Evolutionary conservation across 2,888 invertebrate species (phyloP), one percentile per base, ranked within the genome.

Genomic region (Nasonovia ribisnigri): DNA sequence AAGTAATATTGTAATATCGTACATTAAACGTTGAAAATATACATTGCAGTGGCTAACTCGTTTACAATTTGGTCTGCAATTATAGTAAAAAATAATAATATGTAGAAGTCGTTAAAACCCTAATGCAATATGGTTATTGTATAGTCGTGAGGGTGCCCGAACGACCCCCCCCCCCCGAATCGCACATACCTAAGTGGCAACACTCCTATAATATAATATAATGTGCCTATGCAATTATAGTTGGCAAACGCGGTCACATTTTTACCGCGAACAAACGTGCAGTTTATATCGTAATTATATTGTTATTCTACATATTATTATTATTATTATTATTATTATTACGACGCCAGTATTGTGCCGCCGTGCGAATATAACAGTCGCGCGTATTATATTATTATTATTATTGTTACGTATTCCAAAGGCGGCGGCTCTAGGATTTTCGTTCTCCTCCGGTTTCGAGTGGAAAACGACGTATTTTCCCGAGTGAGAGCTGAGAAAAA

Each of bases 381-480:
- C 77, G 36, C 36, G 20, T 77, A 77, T 77, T 77, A 77, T 77
- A 77, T 20, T 77, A 20, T 36, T 36, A 77, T 77, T 77, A 77
- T 77, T 24, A 20, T 77, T 36, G 8, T 20, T 36, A 36, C 36
- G 16, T 42, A 77, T 77, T 77, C 77, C n/a, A 4, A 60, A 8
- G 77, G 36, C 20, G 2, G 24, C 4, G n/a, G 20, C 77, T 8
- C 77, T 77, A 77, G 36, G 77, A 77, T 36, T 36, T 77, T 24
- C 20, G 77, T 77, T 77, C 20, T 42, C 36, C 36, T 77, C 77
- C 36, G 77, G 36, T 36, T 77, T 77, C 36, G 36, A 36, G 36
- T 36, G 77, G 54, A 88, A 54, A 57, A 90, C 67, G n/a, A 90
- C 67, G n/a, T 29, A 46, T 46, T 86, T 90, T 46, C 46, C 24